Percentiles rank a stretch among this genome's conserved stretches.
Evolutionary conservation across 1,140 invertebrate species (phyloP).

Genomic region (Mycetomoellerius zeteki): DNA sequence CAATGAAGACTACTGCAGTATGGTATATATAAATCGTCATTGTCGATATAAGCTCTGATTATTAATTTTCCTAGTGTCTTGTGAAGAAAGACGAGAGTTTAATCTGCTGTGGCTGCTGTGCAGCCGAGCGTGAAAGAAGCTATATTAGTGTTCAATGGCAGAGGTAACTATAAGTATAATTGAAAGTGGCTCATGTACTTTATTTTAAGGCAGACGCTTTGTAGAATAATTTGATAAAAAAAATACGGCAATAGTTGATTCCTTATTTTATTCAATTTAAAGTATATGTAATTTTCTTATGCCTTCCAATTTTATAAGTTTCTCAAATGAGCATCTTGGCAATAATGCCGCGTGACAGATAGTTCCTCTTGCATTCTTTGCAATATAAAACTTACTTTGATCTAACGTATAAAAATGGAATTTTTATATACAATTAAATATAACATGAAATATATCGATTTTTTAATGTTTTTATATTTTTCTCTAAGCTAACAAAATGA

Average conservation of each 20-base stretch:
- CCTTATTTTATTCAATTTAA: not conserved
- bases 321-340: not conserved
- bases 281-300: conserved; percentile 10
- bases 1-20: not conserved
- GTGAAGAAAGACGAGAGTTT: not conserved
- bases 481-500: not conserved
- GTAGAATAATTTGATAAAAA: not conserved
- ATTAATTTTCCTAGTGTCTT: conserved; percentile 23
- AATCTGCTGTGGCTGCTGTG: conserved; percentile 42
- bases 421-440: conserved; percentile 8
- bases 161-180: conserved; percentile 31
- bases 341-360: conserved; percentile 5
- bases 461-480: conserved; percentile 30
- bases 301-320: conserved; percentile 39
- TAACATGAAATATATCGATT: not conserved
- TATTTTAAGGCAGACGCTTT: not conserved
- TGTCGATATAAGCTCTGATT: not conserved
- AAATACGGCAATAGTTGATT: conserved; percentile 17
- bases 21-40: not conserved
- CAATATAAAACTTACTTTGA: conserved; percentile 20
- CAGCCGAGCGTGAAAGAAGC: conserved; percentile 6
- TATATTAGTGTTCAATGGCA: conserved; percentile 53
- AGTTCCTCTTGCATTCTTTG: conserved; percentile 19
- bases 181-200: conserved; percentile 1
- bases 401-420: not conserved